Base-by-base conservation (phyloP, 2,888 invertebrate species). In the Saturnia pavonia region DNA sequence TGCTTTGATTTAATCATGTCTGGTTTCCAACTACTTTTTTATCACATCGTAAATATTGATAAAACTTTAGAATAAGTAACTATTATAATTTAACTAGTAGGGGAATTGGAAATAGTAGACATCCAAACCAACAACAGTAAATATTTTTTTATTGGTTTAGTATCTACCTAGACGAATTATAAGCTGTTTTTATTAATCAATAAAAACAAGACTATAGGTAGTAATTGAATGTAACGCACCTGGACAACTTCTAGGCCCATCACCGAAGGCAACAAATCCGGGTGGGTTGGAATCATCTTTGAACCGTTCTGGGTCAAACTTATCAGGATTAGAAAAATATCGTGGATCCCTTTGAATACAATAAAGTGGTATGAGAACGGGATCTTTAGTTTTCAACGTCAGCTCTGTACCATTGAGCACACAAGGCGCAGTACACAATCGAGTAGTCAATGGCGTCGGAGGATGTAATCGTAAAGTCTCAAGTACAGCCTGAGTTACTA, bases 171-270 rank as follows among this genome's bases (percentile, higher is more conserved):
- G 11, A 54, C 2, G 9, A 2, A 54, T 54, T 4, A 9, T 22
- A 54, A 22, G 22, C n/a, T 22, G 3, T 48, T 16, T 48, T 16
- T 1, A 16, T 0, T 48, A 0, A 2, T 19, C 48, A 6, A 48
- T 8, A 34, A 34, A 27, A 54, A 22, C 34, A 14, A n/a, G 3
- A 16, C 48, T 1, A 45, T 12, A 43, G 60, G 42, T 22, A 22
- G 42, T 22, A n/a, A 42, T 71, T 25, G 54, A 70, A 66, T 68
- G 25, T 67, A 40, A 81, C 84, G 84, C 85, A 94, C 94, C 94
- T 74, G 91, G 92, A 75, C 94, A 94, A 81, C 86, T 89, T 75
- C 93, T 87, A 4, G 93, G 94, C 43, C 94, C 94, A 71, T 92
- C 91, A 1, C 94, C 94, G 70, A 91, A 94, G 12, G 94, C 90